These are phyloP conservation scores for Asobara japonica DNA, from an alignment of 1,140 invertebrate genomes.

Conservation along the genomic window DNA sequence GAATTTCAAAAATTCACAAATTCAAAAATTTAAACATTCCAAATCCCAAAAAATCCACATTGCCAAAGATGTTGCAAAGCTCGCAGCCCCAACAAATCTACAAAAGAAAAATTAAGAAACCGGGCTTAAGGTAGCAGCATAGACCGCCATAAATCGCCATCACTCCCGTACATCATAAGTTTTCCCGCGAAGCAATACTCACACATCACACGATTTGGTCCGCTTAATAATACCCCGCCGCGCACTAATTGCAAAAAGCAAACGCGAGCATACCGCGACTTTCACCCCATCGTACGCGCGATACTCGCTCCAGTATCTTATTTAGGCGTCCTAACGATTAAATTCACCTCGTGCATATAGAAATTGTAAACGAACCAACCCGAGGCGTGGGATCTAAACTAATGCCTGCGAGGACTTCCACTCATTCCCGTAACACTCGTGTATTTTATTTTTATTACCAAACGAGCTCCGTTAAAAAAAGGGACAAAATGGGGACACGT, in stretches of 20 bases:
- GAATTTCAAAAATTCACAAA: no score
- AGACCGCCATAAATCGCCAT: slow-evolving; percentile 5
- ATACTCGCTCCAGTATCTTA: not conserved
- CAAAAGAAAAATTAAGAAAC: no score
- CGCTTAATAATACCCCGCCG: slow-evolving; percentile 33
- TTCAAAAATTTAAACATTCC: no score
- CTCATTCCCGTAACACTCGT: not conserved
- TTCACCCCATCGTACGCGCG: slow-evolving; percentile 34
- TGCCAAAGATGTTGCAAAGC: no score
- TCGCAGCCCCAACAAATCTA: no score
- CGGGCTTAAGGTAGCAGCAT: no score
- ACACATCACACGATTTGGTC: slow-evolving; percentile 30
- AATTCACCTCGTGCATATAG: not conserved
- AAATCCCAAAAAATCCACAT: no score
- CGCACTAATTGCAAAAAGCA: slow-evolving; percentile 35
- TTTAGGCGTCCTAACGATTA: slow-evolving; percentile 34
- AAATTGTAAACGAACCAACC: not conserved
- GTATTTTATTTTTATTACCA: not conserved
- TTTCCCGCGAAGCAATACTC: not conserved
- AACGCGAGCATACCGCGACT: slow-evolving; percentile 27
- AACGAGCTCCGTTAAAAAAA: not conserved
- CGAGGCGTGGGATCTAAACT: slow-evolving; percentile 24
- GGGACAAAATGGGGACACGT: slow-evolving; percentile 17
- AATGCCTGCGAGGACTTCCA: not conserved
- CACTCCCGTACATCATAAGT: slow-evolving; percentile 1